Percentiles rank a stretch among this genome's conserved stretches.
phyloP scores from a whole-genome alignment of 2,113 vertebrate species.

The Candoia aspera region DNA sequence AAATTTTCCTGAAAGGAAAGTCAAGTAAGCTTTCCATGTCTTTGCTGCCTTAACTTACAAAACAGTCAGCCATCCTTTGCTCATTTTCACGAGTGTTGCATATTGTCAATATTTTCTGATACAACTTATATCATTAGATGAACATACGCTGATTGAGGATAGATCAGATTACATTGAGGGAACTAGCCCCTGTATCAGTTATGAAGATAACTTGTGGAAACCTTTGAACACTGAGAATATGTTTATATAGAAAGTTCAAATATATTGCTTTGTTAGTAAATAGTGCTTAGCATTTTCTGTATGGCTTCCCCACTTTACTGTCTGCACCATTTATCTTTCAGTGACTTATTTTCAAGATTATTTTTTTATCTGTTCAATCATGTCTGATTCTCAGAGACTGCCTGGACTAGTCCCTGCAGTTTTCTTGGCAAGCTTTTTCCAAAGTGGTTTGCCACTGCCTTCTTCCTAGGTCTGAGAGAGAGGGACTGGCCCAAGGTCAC shows the following conservation, averaged over 20 bases:
- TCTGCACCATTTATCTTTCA: not conserved
- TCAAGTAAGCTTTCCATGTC: slow-evolving; percentile 50
- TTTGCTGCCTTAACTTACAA: slow-evolving; percentile 49
- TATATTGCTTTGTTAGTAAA: not conserved
- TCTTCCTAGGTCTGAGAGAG: too few species aligned
- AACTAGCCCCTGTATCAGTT: not conserved
- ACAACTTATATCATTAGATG: not conserved
- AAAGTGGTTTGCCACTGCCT: too few species aligned
- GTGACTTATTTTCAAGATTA: slow-evolving; percentile 26
- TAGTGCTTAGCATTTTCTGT: not conserved
- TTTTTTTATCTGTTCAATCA: too few species aligned
- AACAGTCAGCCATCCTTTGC: slow-evolving; percentile 38
- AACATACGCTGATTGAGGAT: not conserved
- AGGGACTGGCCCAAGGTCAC: too few species aligned
- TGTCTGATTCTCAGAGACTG: too few species aligned
- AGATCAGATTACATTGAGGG: not conserved
- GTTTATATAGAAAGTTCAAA: not conserved
- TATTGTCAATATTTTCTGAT: not conserved
- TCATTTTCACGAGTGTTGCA: slow-evolving; percentile 8
- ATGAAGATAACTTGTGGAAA: not conserved
- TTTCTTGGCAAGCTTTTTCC: too few species aligned
- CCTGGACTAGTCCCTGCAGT: too few species aligned
- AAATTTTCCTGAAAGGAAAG: slow-evolving; percentile 42
- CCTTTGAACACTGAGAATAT: not conserved
- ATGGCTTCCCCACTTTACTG: not conserved